These are phyloP conservation scores for Myotis davidii DNA, from an alignment of 2,113 vertebrate genomes.

Conservation along the genomic window DNA sequence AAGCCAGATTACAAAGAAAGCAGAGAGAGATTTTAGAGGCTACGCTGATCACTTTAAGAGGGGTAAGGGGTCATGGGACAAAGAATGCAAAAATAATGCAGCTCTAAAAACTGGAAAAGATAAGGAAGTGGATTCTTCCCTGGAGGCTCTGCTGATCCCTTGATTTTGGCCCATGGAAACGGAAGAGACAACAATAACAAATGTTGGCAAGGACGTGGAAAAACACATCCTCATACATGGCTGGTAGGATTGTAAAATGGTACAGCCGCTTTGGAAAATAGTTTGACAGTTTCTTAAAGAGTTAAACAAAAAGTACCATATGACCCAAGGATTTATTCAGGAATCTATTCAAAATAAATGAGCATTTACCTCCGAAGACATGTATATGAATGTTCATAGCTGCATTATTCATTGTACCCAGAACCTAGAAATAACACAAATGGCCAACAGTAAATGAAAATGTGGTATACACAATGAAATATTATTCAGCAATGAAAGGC, in stretches of 20 bases:
- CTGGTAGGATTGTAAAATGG: not conserved
- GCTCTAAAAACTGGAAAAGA: not conserved
- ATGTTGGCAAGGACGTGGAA: not conserved
- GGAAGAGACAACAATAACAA: not conserved
- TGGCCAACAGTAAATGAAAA: not conserved
- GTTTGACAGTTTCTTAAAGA: not conserved
- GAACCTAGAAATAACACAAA: not conserved
- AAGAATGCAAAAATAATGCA: conserved; percentile 9
- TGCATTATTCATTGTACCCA: not conserved
- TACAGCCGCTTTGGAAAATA: not conserved
- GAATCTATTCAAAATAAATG: not conserved
- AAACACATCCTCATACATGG: not conserved
- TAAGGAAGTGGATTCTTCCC: not conserved
- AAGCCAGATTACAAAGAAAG: not conserved
- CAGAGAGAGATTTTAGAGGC: not conserved
- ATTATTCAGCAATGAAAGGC: not conserved
- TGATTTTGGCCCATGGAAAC: not conserved
- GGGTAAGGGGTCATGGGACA: not conserved
- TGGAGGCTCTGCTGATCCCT: not conserved
- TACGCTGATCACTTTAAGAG: not conserved
- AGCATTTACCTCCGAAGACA: not conserved
- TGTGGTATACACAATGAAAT: not conserved
- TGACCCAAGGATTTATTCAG: not conserved
- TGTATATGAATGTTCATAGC: not conserved
- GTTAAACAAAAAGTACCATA: not conserved